Evolutionary conservation across 2,797 vertebrate genomes (phyloP), one percentile per base, ranked within the genome.

Genomic region (Morus bassanus): DNA sequence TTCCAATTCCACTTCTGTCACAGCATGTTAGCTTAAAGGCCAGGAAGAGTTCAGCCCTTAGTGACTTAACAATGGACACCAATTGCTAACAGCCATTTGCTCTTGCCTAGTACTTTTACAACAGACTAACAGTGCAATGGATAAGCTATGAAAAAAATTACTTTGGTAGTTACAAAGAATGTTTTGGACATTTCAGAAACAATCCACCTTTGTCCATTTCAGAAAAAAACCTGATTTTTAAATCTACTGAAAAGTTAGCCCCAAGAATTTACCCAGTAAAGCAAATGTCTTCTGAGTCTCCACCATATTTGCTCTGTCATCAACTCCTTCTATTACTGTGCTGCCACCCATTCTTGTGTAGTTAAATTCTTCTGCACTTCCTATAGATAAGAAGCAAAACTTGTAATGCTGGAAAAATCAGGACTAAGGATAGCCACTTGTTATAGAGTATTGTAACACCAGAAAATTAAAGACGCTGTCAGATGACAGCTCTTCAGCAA

Each of bases 231-330:
- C 43, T 17, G 72, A 79, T 22, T 21, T n/a, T 41, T 11, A 21
- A 37, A 48, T 17, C 28, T 12, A 33, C 6, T 57, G 53, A 30
- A 33, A 16, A 85, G 27, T 12, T 5, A 43, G 24, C 24, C 50
- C 50, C 27, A 74, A 39, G 48, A 77, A 80, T 91, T 98, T 97
- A 99, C 99, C 99, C 85, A 99, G 96, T 4, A 99, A 97, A 0
- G 95, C 91, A 96, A 99, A 99, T 5, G 99, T 99, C 95, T 97
- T 98, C 83, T 89, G 98, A 9, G 99, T 99, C 96, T 99, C 99
- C 60, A 98, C 94, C 99, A 99, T 98, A 92, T 98, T 98, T 21
- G 98, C 98, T 91, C 86, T 96, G 97, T 99, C 99, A 80, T 99
- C 97, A 56, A 99, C 97, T 33, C 99, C 99, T 83, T 99, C 98